Evolutionary conservation across 2,888 invertebrate species (phyloP).

Genomic region (Phaedon cochleariae): DNA sequence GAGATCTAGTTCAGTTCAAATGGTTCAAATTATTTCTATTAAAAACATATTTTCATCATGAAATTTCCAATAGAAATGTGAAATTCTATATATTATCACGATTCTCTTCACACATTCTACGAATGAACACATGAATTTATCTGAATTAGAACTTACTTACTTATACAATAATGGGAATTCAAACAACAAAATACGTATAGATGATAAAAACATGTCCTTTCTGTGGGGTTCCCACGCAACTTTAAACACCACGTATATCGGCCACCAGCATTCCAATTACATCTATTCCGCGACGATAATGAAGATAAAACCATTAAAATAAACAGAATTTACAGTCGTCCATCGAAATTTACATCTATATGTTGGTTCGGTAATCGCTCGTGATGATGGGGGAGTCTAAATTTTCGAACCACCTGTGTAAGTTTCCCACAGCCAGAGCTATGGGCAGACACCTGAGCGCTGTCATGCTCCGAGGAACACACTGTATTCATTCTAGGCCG

Average conservation of each 20-base stretch:
- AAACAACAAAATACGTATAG: too few relatives aligned
- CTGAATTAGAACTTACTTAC: too few relatives aligned
- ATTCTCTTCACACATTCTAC: too few relatives aligned
- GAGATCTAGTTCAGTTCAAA: too few relatives aligned
- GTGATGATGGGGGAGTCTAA: constrained; percentile 23
- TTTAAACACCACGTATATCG: constrained; percentile 19
- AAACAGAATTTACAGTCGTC: constrained; percentile 17
- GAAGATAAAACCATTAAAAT: constrained; percentile 34
- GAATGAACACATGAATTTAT: too few relatives aligned
- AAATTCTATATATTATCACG: too few relatives aligned
- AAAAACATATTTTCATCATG: too few relatives aligned
- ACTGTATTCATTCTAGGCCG: constrained; percentile 24
- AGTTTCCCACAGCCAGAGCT: constrained; percentile 41
- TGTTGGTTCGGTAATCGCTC: constrained; percentile 18
- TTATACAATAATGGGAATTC: too few relatives aligned
- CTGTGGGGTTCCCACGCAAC: constrained; percentile 32
- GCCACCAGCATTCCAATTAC: constrained; percentile 26
- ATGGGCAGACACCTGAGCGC: constrained; percentile 26
- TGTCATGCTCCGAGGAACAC: constrained; percentile 31
- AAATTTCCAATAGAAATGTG: too few relatives aligned
- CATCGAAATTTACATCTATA: constrained; percentile 27
- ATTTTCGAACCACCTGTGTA: constrained; percentile 41
- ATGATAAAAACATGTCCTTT: too few relatives aligned
- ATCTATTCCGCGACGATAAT: constrained; percentile 29
- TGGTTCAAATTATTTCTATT: too few relatives aligned